Evolutionary conservation across 2,888 invertebrate species (phyloP).

Genomic region (Caenorhabditis sp.): DNA sequence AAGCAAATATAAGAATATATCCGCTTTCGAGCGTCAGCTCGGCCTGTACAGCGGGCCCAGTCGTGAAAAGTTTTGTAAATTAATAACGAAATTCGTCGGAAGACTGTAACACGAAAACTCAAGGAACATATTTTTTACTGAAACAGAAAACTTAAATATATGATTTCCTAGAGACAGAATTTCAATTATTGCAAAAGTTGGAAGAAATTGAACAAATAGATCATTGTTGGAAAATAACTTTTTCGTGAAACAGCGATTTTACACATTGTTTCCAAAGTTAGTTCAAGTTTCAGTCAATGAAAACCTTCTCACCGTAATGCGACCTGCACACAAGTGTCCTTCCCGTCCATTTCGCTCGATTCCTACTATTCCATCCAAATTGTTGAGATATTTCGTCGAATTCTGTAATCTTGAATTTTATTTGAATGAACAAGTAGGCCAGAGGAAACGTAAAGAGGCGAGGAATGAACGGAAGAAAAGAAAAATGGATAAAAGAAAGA

Average conservation of each 20-base stretch:
- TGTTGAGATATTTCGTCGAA: not conserved
- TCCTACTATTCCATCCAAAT: slow-evolving; percentile 20
- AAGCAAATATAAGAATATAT: too few species aligned
- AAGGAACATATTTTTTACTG: too few species aligned
- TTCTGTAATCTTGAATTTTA: too few species aligned
- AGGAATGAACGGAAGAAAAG: slow-evolving; percentile 16
- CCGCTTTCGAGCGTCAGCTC: too few species aligned
- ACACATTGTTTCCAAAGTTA: not conserved
- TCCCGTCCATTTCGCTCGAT: slow-evolving; percentile 14
- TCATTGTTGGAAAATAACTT: not conserved
- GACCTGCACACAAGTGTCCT: slow-evolving; percentile 58
- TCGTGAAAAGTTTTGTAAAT: too few species aligned
- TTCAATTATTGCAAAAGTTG: too few species aligned
- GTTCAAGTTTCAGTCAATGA: not conserved
- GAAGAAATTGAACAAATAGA: too few species aligned
- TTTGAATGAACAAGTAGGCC: too few species aligned
- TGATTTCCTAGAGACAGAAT: too few species aligned
- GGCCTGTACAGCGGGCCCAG: too few species aligned
- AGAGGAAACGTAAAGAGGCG: slow-evolving; percentile 17
- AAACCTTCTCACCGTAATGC: slow-evolving; percentile 43
- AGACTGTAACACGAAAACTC: too few species aligned
- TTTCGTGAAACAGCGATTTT: not conserved
- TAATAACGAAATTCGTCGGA: not conserved
- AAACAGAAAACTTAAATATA: too few species aligned
- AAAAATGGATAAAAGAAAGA: not conserved